A percentile compares a stretch with the other conserved stretches of the same genome.
phyloP scores from a whole-genome alignment of 2,797 vertebrate genomes.

The Epinephelus malabaricus region DNA sequence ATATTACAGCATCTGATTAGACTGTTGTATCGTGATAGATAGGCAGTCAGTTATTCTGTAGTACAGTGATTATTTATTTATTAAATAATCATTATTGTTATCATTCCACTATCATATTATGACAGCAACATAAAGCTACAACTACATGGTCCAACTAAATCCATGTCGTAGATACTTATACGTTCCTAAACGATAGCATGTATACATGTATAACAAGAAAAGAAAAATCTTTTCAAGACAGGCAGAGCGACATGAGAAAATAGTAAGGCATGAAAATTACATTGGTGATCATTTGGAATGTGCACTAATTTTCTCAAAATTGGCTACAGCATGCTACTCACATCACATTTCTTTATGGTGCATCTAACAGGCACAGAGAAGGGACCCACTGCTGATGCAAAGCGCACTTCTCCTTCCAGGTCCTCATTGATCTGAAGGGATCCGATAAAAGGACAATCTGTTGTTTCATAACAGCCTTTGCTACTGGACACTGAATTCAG shows the following conservation, averaged over 20 bases:
- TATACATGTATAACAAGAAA: background rate
- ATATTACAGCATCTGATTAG: no score
- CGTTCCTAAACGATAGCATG: background rate
- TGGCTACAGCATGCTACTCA: slow-evolving; percentile 69
- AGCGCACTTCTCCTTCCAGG: slow-evolving; percentile 90
- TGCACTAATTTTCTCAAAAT: background rate
- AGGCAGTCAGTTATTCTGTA: background rate
- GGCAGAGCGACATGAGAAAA: background rate
- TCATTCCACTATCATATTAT: no score
- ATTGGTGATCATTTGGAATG: background rate
- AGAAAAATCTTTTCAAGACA: background rate
- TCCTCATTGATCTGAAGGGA: slow-evolving; percentile 89
- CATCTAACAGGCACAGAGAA: slow-evolving; percentile 92
- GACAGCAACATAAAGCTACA: background rate
- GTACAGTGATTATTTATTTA: background rate
- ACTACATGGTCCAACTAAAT: background rate
- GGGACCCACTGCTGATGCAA: slow-evolving; percentile 87
- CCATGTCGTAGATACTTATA: background rate
- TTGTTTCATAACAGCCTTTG: background rate
- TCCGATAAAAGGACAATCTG: slow-evolving; percentile 16
- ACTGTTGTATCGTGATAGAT: no score
- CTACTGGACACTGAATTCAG: background rate
- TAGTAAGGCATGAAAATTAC: background rate
- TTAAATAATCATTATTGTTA: no score
- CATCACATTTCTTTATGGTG: slow-evolving; percentile 90